Evolutionary conservation across 2,888 invertebrate genomes (phyloP).

Genomic region (Melikaiella ostensackeni): DNA sequence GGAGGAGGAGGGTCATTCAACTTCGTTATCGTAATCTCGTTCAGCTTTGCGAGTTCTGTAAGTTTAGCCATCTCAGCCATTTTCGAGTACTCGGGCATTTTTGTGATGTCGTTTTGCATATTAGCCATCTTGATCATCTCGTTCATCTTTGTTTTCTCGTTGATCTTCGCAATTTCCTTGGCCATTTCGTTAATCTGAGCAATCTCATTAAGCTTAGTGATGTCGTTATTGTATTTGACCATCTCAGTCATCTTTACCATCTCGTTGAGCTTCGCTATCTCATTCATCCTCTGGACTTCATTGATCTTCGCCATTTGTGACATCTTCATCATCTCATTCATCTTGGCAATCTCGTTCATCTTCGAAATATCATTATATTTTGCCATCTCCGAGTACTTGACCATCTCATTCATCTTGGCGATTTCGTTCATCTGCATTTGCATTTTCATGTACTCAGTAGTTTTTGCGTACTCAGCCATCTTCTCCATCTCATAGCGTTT

Average conservation of each 20-base stretch:
- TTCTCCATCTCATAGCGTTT: constrained; percentile 75
- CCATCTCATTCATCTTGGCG: constrained; percentile 74
- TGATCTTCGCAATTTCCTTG: constrained; percentile 75
- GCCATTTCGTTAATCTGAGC: constrained; percentile 76
- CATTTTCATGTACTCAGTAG: constrained; percentile 74
- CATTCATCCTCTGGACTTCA: constrained; percentile 75
- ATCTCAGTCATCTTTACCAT: constrained; percentile 76
- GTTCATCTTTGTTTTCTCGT: constrained; percentile 75
- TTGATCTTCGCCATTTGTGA: constrained; percentile 75
- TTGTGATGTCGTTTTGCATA: constrained; percentile 74
- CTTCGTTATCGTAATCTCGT: constrained; percentile 75
- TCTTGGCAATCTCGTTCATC: constrained; percentile 73
- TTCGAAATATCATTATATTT: constrained; percentile 73
- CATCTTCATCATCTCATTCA: constrained; percentile 75
- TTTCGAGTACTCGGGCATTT: constrained; percentile 74
- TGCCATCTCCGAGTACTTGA: constrained; percentile 74
- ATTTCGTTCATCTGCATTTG: constrained; percentile 69
- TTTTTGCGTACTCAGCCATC: constrained; percentile 75
- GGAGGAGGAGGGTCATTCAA: constrained; percentile 71
- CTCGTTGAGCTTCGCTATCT: constrained; percentile 74
- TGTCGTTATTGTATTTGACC: constrained; percentile 74
- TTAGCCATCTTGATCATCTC: constrained; percentile 76
- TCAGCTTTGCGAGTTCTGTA: constrained; percentile 74
- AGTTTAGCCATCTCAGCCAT: constrained; percentile 76
- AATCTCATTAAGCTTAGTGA: constrained; percentile 69